A percentile compares a stretch with the other conserved stretches of the same genome.
Evolutionary conservation across 2,113 vertebrate genomes (phyloP).

Genomic region (Ophthalmolycus amberensis): DNA sequence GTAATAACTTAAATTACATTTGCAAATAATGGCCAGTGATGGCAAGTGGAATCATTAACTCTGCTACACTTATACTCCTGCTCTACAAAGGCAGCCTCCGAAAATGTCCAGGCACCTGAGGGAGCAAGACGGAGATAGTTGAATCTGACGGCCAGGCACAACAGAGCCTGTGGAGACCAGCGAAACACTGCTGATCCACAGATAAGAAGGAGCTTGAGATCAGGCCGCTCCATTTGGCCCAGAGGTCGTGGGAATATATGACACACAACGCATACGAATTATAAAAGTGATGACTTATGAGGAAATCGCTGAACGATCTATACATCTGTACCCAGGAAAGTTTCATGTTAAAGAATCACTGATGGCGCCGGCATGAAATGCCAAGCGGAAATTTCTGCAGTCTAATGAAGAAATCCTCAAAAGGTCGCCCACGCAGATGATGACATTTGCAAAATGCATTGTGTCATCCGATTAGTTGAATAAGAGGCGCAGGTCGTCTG

Average conservation of each 20-base stretch:
- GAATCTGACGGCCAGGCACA: conserved; percentile 13
- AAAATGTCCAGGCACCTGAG: conserved; percentile 13
- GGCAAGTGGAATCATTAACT: too few species aligned
- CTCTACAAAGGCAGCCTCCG: too few species aligned
- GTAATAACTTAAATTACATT: too few species aligned
- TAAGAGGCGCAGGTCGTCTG: conserved; percentile 4
- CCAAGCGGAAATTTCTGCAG: conserved; percentile 19
- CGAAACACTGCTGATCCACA: background rate
- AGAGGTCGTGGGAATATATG: background rate
- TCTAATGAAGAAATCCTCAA: conserved; percentile 49
- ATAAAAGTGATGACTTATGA: background rate
- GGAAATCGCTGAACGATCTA: background rate
- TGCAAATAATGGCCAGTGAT: too few species aligned
- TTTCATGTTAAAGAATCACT: background rate
- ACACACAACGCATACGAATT: background rate
- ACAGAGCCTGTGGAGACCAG: background rate
- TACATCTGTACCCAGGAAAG: conserved; percentile 1
- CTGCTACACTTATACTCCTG: too few species aligned
- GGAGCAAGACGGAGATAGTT: conserved; percentile 5
- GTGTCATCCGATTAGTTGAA: conserved; percentile 3
- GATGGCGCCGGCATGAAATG: conserved; percentile 34
- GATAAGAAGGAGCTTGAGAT: conserved; percentile 20
- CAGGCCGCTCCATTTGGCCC: background rate
- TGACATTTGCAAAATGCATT: conserved; percentile 34
- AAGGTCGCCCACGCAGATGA: conserved; percentile 34